Percentiles rank a stretch among this genome's conserved stretches.
phyloP scores from a whole-genome alignment of 1,140 invertebrate species.

The Monomorium pharaonis region DNA sequence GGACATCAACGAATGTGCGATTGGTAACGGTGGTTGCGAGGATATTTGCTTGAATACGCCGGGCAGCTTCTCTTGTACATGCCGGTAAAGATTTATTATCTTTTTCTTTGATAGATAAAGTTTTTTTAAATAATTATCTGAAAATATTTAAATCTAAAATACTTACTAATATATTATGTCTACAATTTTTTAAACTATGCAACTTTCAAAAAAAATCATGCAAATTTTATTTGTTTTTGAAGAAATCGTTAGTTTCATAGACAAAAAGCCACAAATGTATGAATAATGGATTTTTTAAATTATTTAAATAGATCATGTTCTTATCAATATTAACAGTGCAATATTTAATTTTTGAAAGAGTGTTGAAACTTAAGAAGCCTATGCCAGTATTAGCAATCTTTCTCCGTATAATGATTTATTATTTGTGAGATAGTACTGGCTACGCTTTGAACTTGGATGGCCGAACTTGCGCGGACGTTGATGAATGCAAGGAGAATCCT shows the following conservation, averaged over 20 bases:
- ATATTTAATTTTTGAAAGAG: too few species aligned
- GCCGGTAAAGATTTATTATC: slow-evolving; percentile 77
- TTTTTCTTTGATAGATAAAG: background rate
- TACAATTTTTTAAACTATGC: too few species aligned
- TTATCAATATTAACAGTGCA: too few species aligned
- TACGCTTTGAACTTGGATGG: slow-evolving; percentile 88
- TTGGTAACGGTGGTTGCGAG: slow-evolving; percentile 88
- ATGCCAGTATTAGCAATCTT: too few species aligned
- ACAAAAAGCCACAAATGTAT: too few species aligned
- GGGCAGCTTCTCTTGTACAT: slow-evolving; percentile 86
- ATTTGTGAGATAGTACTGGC: slow-evolving; percentile 85
- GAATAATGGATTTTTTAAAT: too few species aligned
- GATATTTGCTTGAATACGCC: slow-evolving; percentile 88
- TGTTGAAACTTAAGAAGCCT: too few species aligned
- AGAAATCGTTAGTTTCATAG: too few species aligned
- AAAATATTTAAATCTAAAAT: background rate
- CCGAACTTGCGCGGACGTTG: slow-evolving; percentile 88
- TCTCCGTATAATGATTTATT: background rate
- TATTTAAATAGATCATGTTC: too few species aligned
- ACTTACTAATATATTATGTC: too few species aligned
- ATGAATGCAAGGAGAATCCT: slow-evolving; percentile 92
- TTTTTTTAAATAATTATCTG: background rate
- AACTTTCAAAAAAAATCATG: too few species aligned
- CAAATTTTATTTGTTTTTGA: too few species aligned
- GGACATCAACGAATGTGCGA: slow-evolving; percentile 88